Percentiles rank a stretch among this genome's conserved stretches.
phyloP scores from a whole-genome alignment of 1,140 invertebrate genomes.

The Neoseiulus cucumeris region DNA sequence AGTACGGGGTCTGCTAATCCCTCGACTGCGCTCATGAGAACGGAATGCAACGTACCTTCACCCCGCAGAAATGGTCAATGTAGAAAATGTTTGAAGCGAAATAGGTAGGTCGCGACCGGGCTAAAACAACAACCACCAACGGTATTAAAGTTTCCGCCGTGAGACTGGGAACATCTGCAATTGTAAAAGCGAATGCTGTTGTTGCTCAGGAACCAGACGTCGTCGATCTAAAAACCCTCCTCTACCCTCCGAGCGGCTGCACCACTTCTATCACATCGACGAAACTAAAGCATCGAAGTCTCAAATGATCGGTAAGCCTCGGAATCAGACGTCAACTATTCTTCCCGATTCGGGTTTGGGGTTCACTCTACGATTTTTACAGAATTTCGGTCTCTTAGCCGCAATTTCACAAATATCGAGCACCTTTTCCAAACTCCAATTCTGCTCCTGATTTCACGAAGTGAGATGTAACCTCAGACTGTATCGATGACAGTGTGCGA shows the following conservation, averaged over 20 bases:
- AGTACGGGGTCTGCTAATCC: neutral
- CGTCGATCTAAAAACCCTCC: no score
- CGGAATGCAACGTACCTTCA: neutral
- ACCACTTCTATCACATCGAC: no score
- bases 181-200: no score
- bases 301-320: no score
- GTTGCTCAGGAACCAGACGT: no score
- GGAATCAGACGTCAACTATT: no score
- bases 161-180: neutral
- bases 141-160: neutral
- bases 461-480: neutral
- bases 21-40: neutral
- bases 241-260: no score
- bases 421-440: neutral
- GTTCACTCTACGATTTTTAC: no score
- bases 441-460: neutral
- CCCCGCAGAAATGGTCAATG: slow-evolving; percentile 7
- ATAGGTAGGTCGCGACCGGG: neutral
- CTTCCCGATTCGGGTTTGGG: no score
- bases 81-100: slow-evolving; percentile 1
- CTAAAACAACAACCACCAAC: neutral
- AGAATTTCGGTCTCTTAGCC: neutral
- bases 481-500: neutral
- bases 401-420: neutral
- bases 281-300: no score